Conservation (phyloP, 2,797 vertebrate species). For the Chaetophractus vellerosus region DNA sequence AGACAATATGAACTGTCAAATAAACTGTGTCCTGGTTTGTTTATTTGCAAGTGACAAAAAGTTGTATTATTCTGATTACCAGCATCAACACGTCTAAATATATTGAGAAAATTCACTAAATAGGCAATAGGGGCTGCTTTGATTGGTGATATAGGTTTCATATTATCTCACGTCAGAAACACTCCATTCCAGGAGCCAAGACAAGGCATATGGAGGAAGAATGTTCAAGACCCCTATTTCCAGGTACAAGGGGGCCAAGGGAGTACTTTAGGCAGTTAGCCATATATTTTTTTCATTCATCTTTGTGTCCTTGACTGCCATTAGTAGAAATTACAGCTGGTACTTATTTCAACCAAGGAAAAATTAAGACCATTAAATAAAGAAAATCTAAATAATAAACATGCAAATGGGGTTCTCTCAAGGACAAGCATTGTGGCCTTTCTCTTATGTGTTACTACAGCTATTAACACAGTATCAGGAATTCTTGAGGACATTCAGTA, state of each 20-base stretch:
- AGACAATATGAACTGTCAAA: neutral
- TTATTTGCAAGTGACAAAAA: neutral
- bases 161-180: neutral
- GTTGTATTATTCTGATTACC: neutral
- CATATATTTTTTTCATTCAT: neutral
- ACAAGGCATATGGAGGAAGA: neutral
- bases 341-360: neutral
- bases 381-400: neutral
- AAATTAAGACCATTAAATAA: neutral
- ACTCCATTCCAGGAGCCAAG: neutral
- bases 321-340: neutral
- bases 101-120: neutral
- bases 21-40: neutral
- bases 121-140: neutral
- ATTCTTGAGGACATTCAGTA: neutral
- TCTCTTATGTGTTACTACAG: neutral
- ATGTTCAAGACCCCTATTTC: neutral
- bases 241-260: neutral
- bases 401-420: neutral
- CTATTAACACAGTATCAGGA: neutral
- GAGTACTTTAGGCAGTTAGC: neutral
- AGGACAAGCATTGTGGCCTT: neutral
- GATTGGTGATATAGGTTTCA: neutral
- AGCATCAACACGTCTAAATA: neutral
- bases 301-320: neutral